Percentiles rank a stretch among this genome's conserved stretches.
phyloP scores from a whole-genome alignment of 2,797 vertebrate species.

The Sphenodon punctatus region DNA sequence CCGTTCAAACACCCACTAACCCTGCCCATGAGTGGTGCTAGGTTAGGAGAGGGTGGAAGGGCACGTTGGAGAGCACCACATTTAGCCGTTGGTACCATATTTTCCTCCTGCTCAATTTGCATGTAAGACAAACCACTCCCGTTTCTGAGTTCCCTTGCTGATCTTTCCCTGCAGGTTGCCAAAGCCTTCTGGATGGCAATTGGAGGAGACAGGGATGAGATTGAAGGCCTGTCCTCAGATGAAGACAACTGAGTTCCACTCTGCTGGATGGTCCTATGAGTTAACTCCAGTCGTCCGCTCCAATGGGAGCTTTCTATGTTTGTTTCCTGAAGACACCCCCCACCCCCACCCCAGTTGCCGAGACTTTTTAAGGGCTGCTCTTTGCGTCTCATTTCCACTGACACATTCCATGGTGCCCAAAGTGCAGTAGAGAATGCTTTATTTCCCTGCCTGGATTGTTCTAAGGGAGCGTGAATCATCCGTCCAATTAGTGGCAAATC shows the following conservation, averaged over 20 bases:
- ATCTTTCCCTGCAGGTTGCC: constrained; percentile 82
- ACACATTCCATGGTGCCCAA: background rate
- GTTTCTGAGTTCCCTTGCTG: background rate
- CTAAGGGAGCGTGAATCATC: background rate
- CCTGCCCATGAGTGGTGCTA: too few relatives aligned
- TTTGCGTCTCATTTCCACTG: fast-evolving
- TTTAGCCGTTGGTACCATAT: background rate
- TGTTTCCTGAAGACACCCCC: background rate
- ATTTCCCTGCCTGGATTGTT: background rate
- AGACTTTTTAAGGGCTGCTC: background rate
- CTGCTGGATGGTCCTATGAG: background rate
- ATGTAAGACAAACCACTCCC: background rate
- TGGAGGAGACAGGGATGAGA: constrained; percentile 95
- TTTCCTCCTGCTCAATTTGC: background rate
- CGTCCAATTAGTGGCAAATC: background rate
- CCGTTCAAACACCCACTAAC: too few relatives aligned
- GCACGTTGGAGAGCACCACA: fast-evolving
- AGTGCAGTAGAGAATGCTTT: background rate
- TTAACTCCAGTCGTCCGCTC: too few relatives aligned
- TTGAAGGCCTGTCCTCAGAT: constrained; percentile 93
- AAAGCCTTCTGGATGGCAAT: constrained; percentile 99
- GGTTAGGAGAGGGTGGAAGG: background rate
- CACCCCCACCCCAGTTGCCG: background rate
- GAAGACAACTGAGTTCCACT: constrained; percentile 90
- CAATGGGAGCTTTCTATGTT: too few relatives aligned